Evolutionary conservation across 2,888 invertebrate species (phyloP), one percentile per base, ranked within the genome.

Genomic region (Caenorhabditis angaria): DNA sequence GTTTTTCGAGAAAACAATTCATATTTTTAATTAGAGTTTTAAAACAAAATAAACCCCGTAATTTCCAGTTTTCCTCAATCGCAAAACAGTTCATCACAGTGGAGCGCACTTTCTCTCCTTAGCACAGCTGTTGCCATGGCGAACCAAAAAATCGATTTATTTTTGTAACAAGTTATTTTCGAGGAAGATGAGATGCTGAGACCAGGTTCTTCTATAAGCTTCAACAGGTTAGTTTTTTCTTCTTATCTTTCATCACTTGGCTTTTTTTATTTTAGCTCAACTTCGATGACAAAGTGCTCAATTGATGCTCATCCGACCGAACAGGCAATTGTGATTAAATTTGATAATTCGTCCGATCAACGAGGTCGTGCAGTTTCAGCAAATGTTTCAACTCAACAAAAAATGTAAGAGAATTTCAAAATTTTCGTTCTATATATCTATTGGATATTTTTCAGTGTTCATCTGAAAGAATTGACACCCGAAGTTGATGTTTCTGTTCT

Each of bases 281-380:
- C 64, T 24, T 22, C 67, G 18, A 67, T 67, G 68, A 25, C 56
- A 27, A 80, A 80, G 24, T 68, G 85, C 3, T 77, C 81, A n/a
- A 77, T 94, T 76, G 94, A 95, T 89, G 94, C 94, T 22, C 94
- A 95, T 90, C 94, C 94, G 12, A 92, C 92, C 61, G 92, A 94
- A 87, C 93, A 93, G 87, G 94, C 94, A 54, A 89, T 94, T 60
- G 92, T 95, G 65, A 92, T 94, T 61, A 93, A 93, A 88, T 94
- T 94, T 90, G 93, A 94, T 88, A 90, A 80, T 90, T 93, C 55
- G 2, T 35, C 65, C 65, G 53, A 61, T 57, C 5, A 20, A 59
- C 18, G 2, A 51, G 22, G 51, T 51, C 51, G 51, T 51, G 20
- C 51, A 8, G 6, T 22, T 22, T 68, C 72, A 2, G 68, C 68